These are phyloP conservation scores for Lithobates pipiens DNA, from an alignment of 2,797 vertebrate species.

Conservation along the genomic window DNA sequence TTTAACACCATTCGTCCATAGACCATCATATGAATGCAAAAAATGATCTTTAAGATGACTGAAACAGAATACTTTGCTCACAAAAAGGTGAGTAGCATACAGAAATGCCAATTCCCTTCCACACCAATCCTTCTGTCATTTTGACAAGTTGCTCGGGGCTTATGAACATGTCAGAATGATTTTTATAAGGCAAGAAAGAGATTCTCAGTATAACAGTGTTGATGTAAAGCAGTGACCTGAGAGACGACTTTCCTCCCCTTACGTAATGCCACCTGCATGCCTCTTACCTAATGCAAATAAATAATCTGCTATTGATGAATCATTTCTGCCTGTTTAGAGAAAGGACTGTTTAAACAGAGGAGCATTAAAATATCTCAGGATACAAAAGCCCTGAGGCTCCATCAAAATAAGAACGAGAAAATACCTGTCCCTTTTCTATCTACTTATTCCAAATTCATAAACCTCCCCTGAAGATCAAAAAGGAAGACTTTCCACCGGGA, in stretches of 20 bases:
- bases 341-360: slow-evolving; percentile 62
- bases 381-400: slow-evolving; percentile 48
- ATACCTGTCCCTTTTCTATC: slow-evolving; percentile 63
- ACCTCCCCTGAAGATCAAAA: slow-evolving; percentile 68
- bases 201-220: slow-evolving; percentile 18
- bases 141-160: slow-evolving; percentile 47
- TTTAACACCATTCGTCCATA: too few relatives aligned
- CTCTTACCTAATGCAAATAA: slow-evolving; percentile 54
- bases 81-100: neutral
- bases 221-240: slow-evolving; percentile 46
- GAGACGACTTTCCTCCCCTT: slow-evolving; percentile 1
- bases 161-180: slow-evolving; percentile 44
- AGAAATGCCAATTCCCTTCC: slow-evolving; percentile 28
- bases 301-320: slow-evolving; percentile 58
- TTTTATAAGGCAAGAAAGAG: slow-evolving; percentile 31
- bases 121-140: slow-evolving; percentile 30
- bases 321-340: slow-evolving; percentile 57
- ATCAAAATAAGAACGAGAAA: slow-evolving; percentile 57
- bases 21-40: too few relatives aligned
- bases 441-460: slow-evolving; percentile 62
- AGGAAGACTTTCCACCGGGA: slow-evolving; percentile 64
- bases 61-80: slow-evolving; percentile 11
- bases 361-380: slow-evolving; percentile 59
- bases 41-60: neutral
- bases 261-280: slow-evolving; percentile 54